Base-by-base conservation (phyloP, 1,140 invertebrate species). In the Elysia chlorotica region DNA sequence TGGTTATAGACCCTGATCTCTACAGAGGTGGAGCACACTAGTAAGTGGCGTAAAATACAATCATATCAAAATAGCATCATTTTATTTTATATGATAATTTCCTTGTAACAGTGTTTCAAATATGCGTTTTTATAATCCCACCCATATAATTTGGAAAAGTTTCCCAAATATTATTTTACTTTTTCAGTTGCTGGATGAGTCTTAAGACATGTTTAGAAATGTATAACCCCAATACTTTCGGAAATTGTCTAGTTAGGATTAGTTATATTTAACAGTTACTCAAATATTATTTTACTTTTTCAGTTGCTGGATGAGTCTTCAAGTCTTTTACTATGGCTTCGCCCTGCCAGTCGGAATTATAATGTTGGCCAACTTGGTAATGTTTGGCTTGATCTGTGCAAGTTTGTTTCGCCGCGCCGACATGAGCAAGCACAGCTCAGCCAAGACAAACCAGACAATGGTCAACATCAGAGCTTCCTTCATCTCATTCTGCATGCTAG, bases 141-240 rank as follows among this genome's bases (percentile, higher is more conserved):
- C n/a, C n/a, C n/a, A n/a, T n/a, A n/a, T n/a, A n/a, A n/a, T n/a
- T n/a, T n/a, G n/a, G n/a, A n/a, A n/a, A n/a, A n/a, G n/a, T n/a
- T n/a, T n/a, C n/a, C n/a, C n/a, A n/a, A n/a, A n/a, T n/a, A n/a
- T n/a, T n/a, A n/a, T n/a, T n/a, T n/a, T n/a, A n/a, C n/a, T n/a
- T n/a, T n/a, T n/a, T 14, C 76, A 86, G 85, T 48, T 89, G 88
- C 74, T 89, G 88, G 88, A 71, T 85, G 84, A 63, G 75, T 14
- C 25, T 78, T 57, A n/a, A n/a, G n/a, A n/a, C n/a, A n/a, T n/a
- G n/a, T n/a, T n/a, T n/a, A n/a, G n/a, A n/a, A n/a, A n/a, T n/a
- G n/a, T n/a, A n/a, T n/a, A n/a, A n/a, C n/a, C n/a, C n/a, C n/a
- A n/a, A n/a, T n/a, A n/a, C n/a, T n/a, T n/a, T n/a, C n/a, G n/a